Evolutionary conservation across 2,797 vertebrate genomes (phyloP).

Genomic region (Chloroceryle amazona): DNA sequence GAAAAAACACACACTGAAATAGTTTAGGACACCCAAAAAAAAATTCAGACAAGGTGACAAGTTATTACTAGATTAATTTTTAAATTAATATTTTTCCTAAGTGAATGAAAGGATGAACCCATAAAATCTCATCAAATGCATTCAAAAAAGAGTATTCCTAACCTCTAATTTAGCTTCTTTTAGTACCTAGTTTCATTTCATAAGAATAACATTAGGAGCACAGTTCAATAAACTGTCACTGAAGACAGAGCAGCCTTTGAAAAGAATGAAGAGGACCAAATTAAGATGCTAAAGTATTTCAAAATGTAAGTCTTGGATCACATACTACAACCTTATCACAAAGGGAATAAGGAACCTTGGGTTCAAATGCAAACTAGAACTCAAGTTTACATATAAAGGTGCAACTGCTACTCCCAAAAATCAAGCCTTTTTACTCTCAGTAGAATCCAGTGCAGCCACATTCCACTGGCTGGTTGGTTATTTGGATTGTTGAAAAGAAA

Average conservation of each 20-base stretch:
- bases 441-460: neutral
- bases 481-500: neutral
- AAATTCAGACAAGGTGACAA: neutral
- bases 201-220: neutral
- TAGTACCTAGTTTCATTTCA: neutral
- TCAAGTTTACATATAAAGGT: neutral
- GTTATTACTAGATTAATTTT: neutral
- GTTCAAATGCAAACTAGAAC: neutral
- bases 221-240: neutral
- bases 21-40: neutral
- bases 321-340: neutral
- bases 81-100: neutral
- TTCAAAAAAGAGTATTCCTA: neutral
- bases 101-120: neutral
- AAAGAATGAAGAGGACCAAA: neutral
- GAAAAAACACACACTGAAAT: neutral
- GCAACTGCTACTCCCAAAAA: neutral
- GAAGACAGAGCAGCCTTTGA: neutral
- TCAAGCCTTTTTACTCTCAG: neutral
- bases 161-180: neutral
- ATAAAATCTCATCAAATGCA: neutral
- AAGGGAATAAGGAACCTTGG: neutral
- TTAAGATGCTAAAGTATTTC: neutral
- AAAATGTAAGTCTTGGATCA: neutral
- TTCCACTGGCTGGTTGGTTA: neutral